Evolutionary conservation across 2,113 vertebrate species (phyloP).

Genomic region (Isichthys henryi): DNA sequence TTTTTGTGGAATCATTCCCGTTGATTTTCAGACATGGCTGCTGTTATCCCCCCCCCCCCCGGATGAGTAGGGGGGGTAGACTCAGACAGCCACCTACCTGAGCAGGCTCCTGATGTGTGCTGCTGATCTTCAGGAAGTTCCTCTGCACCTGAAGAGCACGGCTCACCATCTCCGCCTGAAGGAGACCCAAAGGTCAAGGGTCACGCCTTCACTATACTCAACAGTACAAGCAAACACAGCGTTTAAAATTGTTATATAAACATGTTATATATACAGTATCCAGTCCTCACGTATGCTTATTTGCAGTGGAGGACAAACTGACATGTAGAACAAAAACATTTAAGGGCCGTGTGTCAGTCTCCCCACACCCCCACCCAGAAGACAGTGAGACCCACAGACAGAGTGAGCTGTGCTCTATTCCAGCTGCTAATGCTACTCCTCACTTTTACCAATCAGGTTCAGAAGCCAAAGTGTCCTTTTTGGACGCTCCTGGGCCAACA

Average conservation of each 20-base stretch:
- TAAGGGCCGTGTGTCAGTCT: not conserved
- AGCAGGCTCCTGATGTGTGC: constrained; percentile 78
- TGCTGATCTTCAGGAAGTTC: constrained; percentile 76
- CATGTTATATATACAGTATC: not conserved
- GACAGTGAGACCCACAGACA: not conserved
- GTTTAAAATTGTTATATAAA: not conserved
- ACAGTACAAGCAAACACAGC: not conserved
- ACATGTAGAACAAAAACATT: not conserved
- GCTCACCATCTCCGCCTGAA: constrained; percentile 86
- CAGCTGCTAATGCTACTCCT: not conserved
- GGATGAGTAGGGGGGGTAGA: not conserved
- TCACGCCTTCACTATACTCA: not conserved
- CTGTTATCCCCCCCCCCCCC: not conserved
- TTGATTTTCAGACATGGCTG: not conserved
- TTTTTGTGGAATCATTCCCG: not conserved
- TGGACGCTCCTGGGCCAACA: not conserved
- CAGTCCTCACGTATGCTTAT: not conserved
- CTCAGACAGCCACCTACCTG: constrained; percentile 64
- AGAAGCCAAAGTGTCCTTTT: not conserved
- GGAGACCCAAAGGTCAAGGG: constrained; percentile 28
- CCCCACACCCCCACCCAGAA: not conserved
- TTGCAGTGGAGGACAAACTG: not conserved
- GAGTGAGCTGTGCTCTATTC: not conserved
- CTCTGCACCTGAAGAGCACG: constrained; percentile 79
- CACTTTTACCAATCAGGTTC: not conserved